Percentiles rank a stretch among this genome's conserved stretches.
phyloP scores from a whole-genome alignment of 2,113 vertebrate genomes.

The Cyphomyrus discorhynchus region DNA sequence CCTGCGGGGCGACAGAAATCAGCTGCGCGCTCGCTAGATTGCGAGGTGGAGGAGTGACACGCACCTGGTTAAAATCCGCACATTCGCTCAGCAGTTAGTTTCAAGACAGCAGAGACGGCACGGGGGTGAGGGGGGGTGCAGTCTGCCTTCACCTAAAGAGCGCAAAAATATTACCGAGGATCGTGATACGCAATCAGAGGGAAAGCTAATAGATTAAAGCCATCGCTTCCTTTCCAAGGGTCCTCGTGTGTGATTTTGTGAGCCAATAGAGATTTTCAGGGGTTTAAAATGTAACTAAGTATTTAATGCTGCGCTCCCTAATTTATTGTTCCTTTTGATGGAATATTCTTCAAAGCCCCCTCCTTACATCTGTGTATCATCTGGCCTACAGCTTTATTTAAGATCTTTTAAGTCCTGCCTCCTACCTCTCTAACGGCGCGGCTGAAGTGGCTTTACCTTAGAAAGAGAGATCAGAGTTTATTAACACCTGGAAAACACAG shows the following conservation, averaged over 20 bases:
- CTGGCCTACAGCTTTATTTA: conserved; percentile 49
- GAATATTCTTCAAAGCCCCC: conserved; percentile 54
- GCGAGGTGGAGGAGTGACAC: not conserved
- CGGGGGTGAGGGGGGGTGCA: no score
- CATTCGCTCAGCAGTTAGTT: not conserved
- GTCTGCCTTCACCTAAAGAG: not conserved
- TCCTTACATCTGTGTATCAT: conserved; percentile 51
- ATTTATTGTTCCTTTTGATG: conserved; percentile 56
- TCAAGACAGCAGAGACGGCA: not conserved
- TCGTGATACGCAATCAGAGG: not conserved
- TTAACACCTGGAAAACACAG: conserved; percentile 46
- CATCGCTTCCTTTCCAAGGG: not conserved
- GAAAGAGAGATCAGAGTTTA: conserved; percentile 50
- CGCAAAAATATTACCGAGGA: not conserved
- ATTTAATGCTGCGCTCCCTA: conserved; percentile 42
- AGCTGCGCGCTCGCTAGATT: not conserved
- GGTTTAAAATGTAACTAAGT: conserved; percentile 35
- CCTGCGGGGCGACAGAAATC: not conserved
- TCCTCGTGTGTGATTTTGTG: conserved; percentile 16
- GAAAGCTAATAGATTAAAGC: conserved; percentile 14
- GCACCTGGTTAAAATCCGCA: conserved; percentile 13
- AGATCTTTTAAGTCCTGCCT: conserved; percentile 18
- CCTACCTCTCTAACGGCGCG: conserved; percentile 35
- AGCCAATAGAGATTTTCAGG: conserved; percentile 16
- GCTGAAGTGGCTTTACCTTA: conserved; percentile 50